These are phyloP conservation scores for Progne subis DNA, from an alignment of 2,113 vertebrate species.

Conservation along the genomic window DNA sequence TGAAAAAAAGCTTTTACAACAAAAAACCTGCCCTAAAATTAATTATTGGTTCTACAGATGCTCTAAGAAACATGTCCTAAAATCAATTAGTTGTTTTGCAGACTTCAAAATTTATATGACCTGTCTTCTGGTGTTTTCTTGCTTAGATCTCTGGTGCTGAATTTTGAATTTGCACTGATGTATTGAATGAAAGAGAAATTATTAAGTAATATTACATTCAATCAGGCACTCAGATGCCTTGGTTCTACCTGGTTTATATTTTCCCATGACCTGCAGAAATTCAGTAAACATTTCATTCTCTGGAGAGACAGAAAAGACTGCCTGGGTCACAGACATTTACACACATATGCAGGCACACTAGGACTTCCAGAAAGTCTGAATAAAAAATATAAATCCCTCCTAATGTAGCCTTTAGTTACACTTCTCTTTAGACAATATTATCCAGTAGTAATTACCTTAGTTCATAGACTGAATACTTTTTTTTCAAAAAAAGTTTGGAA, in stretches of 20 bases:
- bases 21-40: neutral
- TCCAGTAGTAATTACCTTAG: neutral
- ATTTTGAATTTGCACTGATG: neutral
- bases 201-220: neutral
- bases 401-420: neutral
- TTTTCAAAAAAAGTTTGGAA: neutral
- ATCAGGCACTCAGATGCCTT: neutral
- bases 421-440: neutral
- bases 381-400: neutral
- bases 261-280: neutral
- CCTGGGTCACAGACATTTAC: neutral
- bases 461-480: neutral
- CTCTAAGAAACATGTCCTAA: neutral
- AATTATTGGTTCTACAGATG: neutral
- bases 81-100: neutral
- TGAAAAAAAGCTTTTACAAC: neutral
- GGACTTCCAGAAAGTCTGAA: neutral
- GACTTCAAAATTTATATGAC: neutral
- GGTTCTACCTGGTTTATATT: neutral
- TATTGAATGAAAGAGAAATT: neutral
- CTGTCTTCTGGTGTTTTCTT: neutral
- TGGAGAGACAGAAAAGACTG: neutral
- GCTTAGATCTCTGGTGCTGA: neutral
- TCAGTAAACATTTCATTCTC: neutral
- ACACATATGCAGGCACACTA: neutral